phyloP scores from a whole-genome alignment of 1,140 invertebrate species.

The Neodiprion fabricii region DNA sequence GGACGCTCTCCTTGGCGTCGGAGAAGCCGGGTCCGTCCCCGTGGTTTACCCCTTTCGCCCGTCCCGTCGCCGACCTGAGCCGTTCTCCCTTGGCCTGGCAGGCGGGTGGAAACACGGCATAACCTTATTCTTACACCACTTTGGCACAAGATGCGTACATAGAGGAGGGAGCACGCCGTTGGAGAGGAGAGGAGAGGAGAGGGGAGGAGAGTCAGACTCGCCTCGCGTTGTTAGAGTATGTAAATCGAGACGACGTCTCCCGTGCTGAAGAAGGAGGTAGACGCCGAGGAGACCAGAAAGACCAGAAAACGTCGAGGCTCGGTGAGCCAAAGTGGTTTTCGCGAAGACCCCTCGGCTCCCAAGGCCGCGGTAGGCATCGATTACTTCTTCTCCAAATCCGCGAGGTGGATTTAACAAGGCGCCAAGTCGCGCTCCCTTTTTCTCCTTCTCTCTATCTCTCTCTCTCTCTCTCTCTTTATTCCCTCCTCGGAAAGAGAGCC shows the following conservation, averaged over 20 bases:
- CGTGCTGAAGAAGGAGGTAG: no score
- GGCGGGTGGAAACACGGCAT: constrained; percentile 12
- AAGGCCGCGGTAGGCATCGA: no score
- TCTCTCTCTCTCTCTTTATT: no score
- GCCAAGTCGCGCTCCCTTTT: no score
- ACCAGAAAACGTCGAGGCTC: constrained; percentile 18
- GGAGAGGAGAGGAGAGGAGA: not conserved
- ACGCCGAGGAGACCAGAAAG: no score
- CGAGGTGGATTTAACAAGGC: no score
- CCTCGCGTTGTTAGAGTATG: not conserved
- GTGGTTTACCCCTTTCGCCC: not conserved
- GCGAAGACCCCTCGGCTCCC: no score
- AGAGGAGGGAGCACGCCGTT: constrained; percentile 19
- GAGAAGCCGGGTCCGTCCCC: constrained; percentile 12
- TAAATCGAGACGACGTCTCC: not conserved
- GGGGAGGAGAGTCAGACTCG: not conserved
- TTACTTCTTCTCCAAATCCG: no score
- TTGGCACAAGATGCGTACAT: constrained; percentile 50
- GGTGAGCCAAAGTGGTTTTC: no score
- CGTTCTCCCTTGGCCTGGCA: constrained; percentile 12
- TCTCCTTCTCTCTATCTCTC: no score
- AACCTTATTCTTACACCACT: constrained; percentile 63
- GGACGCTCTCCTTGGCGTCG: constrained; percentile 31
- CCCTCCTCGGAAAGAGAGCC: no score
- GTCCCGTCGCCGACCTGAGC: constrained; percentile 7